Evolutionary conservation across 2,888 invertebrate genomes (phyloP), one percentile per base, ranked within the genome.

Genomic region (Rambutsinella grinnellia): DNA sequence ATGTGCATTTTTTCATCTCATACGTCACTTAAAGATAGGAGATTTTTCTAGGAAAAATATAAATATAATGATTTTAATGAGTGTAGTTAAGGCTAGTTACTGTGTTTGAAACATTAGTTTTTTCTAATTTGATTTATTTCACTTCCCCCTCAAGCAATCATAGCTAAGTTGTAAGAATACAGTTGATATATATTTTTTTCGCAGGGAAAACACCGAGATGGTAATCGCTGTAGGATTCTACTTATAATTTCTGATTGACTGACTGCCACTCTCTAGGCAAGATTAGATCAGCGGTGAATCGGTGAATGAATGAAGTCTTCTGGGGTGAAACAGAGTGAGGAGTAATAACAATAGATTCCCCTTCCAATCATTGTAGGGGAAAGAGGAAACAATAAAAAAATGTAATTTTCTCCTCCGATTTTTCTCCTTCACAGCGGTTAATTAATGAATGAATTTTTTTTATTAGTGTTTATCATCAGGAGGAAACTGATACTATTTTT

Each of bases 111-210:
- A 60, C 74, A 75, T 68, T n/a, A n/a, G n/a, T n/a, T n/a, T n/a
- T n/a, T 75, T 75, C 66, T 67, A 75, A 75, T 75, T 75, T 67
- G 74, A 75, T 75, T 75, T 75, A 75, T 51, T 26, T 61, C 62
- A 67, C 47, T 62, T 61, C 51, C 28, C 36, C 36, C 36, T 36
- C 6, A 36, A 49, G 49, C 5, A 49, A 49, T 5, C 6, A 49
- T 13, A 17, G 49, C 5, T 10, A 44, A 17, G 19, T n/a, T 10
- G 36, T 36, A 36, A 13, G 5, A 36, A 36, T 36, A 13, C 36
- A 8, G 13, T 36, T 36, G 36, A 3, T 10, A 6, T 57, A 24
- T 27, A 58, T 58, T 24, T 8, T 8, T 21, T 10, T 2, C 17
- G 24, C 10, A 21, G 19, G 10, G 27, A 28, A 58, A 44, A 44